Conservation (phyloP, 2,797 vertebrate genomes). For the Diplodus sargus region DNA sequence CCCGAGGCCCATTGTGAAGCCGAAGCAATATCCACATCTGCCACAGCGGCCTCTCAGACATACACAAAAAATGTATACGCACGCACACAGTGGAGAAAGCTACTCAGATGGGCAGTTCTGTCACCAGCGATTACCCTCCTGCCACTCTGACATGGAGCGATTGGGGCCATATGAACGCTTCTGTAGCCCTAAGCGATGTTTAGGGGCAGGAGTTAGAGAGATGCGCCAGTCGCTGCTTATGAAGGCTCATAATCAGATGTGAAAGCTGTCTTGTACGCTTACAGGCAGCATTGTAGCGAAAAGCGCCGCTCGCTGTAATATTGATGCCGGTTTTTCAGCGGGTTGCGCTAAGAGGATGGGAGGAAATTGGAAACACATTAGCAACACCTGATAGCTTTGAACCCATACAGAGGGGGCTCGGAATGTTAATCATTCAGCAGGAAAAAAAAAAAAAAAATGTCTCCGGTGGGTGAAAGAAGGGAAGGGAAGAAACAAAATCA, state of each 20-base stretch:
- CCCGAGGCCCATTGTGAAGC: slow-evolving; percentile 65
- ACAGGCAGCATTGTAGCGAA: slow-evolving; percentile 76
- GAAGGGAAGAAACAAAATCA: slow-evolving; percentile 46
- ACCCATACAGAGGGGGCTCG: slow-evolving; percentile 59
- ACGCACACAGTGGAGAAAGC: slow-evolving; percentile 48
- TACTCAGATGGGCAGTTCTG: slow-evolving; percentile 78
- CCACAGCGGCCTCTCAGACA: slow-evolving; percentile 57
- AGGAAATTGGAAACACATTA: slow-evolving; percentile 82
- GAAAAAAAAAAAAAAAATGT: slow-evolving; percentile 42
- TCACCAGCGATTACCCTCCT: slow-evolving; percentile 78
- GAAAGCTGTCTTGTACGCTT: slow-evolving; percentile 84
- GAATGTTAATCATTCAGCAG: slow-evolving; percentile 77
- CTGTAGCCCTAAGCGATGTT: slow-evolving; percentile 80
- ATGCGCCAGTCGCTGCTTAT: slow-evolving; percentile 71
- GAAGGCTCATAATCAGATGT: slow-evolving; percentile 83
- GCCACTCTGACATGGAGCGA: slow-evolving; percentile 77
- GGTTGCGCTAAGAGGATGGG: slow-evolving; percentile 68
- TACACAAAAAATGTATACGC: slow-evolving; percentile 49
- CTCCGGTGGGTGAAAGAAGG: slow-evolving; percentile 44
- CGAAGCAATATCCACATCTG: slow-evolving; percentile 69
- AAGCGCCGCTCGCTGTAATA: slow-evolving; percentile 71
- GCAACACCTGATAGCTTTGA: slow-evolving; percentile 81
- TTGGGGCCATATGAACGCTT: slow-evolving; percentile 78
- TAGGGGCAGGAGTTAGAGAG: slow-evolving; percentile 73
- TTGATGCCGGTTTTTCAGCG: slow-evolving; percentile 74